Percentiles rank a stretch among this genome's conserved stretches.
phyloP scores from a whole-genome alignment of 2,113 vertebrate genomes.

The Campylorhamphus procurvoides region DNA sequence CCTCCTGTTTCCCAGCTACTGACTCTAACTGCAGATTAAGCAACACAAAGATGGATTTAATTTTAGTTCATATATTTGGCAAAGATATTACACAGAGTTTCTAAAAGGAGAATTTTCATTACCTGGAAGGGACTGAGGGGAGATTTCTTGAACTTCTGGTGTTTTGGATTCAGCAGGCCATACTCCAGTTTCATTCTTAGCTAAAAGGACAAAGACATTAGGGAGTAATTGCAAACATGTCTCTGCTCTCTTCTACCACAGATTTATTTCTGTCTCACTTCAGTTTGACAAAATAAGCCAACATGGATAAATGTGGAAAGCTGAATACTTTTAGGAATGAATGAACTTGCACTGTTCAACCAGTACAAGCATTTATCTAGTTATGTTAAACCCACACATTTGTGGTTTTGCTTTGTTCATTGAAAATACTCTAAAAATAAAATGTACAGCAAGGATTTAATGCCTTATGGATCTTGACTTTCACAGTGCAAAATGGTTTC shows the following conservation, averaged over 20 bases:
- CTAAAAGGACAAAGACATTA: constrained; percentile 59
- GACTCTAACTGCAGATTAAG: background rate
- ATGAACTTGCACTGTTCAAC: background rate
- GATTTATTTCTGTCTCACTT: constrained; percentile 23
- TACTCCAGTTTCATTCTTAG: constrained; percentile 72
- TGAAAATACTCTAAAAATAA: background rate
- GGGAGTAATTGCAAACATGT: background rate
- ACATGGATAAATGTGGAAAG: background rate
- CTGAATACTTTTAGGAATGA: background rate
- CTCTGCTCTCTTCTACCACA: background rate
- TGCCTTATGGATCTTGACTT: background rate
- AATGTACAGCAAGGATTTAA: background rate
- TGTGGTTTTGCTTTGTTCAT: background rate
- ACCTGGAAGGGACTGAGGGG: constrained; percentile 71
- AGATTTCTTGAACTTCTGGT: constrained; percentile 72
- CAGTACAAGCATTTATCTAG: background rate
- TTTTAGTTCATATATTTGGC: background rate
- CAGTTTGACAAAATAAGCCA: background rate
- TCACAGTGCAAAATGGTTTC: background rate
- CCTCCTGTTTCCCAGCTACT: background rate
- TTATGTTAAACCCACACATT: background rate
- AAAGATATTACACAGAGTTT: background rate
- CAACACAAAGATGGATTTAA: background rate
- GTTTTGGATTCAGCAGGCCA: constrained; percentile 80
- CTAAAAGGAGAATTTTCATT: constrained; percentile 36